Evolutionary conservation across 2,113 vertebrate species (phyloP), one percentile per base, ranked within the genome.

Genomic region (Gadus chalcogrammus): DNA sequence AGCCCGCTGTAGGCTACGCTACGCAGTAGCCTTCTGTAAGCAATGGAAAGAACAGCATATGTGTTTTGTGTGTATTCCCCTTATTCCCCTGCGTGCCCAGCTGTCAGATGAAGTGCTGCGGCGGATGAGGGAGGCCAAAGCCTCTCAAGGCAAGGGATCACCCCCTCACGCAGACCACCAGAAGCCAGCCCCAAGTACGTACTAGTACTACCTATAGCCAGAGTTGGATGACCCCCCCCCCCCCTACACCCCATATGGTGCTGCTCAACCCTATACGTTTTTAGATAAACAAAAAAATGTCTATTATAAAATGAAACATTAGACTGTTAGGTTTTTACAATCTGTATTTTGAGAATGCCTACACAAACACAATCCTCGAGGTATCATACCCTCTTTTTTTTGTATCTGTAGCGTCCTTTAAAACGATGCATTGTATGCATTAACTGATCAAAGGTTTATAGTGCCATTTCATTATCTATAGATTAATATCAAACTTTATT

Each of bases 71-170:
- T 63, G 0, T 69, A 7, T 65, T 65, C 15, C 7, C 53, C 17
- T 27, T 42, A 24, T 16, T 12, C 61, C 75, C 38, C 18, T 63
- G 16, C 75, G 60, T 80, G 15, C 73, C 60, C 81, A 93, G 92
- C 84, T 93, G 17, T 91, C 92, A 31, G 86, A 82, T 1, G 84
- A 92, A 64, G 87, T 93, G 65, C 80, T 89, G 18, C 81, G 77
- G 59, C 81, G 91, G 70, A 91, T 93, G 90, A 85, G 83, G 67
- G 87, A 91, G 1, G 62, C 82, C 65, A 70, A 53, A 13, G 71
- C 55, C 58, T 59, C 85, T 71, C 78, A 52, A 16, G 35, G 62
- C 20, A 85, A 85, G 72, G 24, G 80, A 0, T 38, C 64, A 0
- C 22, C 64, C 0, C 11, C 81, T 48, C 70, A 74, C 9, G 0